Conservation (phyloP, 2,888 invertebrate species). For the Eustalomyia histrio region DNA sequence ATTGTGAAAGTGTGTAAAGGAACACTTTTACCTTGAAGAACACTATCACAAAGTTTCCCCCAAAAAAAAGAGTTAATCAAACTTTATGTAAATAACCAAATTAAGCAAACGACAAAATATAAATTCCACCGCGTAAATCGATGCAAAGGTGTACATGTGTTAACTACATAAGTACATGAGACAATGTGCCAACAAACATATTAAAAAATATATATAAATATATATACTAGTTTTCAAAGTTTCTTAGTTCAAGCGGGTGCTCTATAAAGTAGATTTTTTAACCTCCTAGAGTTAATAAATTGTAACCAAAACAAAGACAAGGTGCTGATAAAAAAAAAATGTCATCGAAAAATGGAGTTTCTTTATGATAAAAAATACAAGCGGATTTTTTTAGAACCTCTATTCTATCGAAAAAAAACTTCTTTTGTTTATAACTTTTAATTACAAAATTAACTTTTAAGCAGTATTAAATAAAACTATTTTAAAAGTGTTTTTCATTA, state of each 20-base stretch:
- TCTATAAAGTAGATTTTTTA: slow-evolving; percentile 10
- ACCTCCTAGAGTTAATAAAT: slow-evolving; percentile 43
- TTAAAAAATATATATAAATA: background rate
- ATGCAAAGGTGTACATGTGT: background rate
- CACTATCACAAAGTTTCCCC: too few species aligned
- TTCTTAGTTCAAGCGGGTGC: background rate
- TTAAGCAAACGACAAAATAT: too few species aligned
- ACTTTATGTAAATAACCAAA: too few species aligned
- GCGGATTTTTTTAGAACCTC: background rate
- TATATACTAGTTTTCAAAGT: background rate
- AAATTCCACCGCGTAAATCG: too few species aligned
- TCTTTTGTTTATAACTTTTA: slow-evolving; percentile 41
- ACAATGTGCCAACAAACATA: background rate
- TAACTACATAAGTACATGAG: background rate
- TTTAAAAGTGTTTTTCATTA: background rate
- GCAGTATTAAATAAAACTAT: background rate
- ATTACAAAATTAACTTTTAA: slow-evolving; percentile 52
- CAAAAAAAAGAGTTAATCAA: too few species aligned
- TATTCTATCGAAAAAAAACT: background rate
- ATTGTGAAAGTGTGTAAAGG: background rate
- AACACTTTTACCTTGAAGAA: too few species aligned
- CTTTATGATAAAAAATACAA: background rate
- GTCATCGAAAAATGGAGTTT: slow-evolving; percentile 3
- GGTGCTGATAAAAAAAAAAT: slow-evolving; percentile 38
- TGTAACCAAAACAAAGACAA: slow-evolving; percentile 9